Conservation (phyloP, 1,140 invertebrate genomes). For the Paraescarpia echinospica region DNA sequence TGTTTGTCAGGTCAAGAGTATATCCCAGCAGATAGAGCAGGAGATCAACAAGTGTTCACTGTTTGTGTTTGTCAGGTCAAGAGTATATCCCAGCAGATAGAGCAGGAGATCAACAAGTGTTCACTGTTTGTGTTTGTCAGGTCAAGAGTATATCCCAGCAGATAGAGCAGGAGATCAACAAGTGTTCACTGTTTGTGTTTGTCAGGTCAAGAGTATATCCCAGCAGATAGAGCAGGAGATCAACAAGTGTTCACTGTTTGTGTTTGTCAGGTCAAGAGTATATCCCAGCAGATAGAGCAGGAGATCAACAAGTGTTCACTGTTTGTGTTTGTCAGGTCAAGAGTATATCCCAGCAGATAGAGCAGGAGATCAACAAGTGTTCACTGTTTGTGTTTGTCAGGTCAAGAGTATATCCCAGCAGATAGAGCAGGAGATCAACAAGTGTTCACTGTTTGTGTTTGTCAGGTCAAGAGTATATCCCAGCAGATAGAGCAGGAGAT, state of each 20-base stretch:
- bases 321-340: no score
- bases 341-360: no score
- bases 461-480: no score
- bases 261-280: slow-evolving; percentile 24
- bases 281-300: slow-evolving; percentile 84
- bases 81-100: background rate
- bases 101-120: background rate
- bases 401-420: no score
- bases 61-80: background rate
- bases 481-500: no score
- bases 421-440: no score
- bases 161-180: background rate
- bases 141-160: background rate
- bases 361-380: no score
- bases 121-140: slow-evolving; percentile 1
- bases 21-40: no score
- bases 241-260: background rate
- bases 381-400: no score
- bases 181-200: background rate
- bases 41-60: no score
- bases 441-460: no score
- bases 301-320: slow-evolving; percentile 74
- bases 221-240: slow-evolving; percentile 84
- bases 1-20: no score
- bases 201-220: slow-evolving; percentile 60